phyloP scores from a whole-genome alignment of 2,113 vertebrate genomes.

The Puffinus mauretanicus region DNA sequence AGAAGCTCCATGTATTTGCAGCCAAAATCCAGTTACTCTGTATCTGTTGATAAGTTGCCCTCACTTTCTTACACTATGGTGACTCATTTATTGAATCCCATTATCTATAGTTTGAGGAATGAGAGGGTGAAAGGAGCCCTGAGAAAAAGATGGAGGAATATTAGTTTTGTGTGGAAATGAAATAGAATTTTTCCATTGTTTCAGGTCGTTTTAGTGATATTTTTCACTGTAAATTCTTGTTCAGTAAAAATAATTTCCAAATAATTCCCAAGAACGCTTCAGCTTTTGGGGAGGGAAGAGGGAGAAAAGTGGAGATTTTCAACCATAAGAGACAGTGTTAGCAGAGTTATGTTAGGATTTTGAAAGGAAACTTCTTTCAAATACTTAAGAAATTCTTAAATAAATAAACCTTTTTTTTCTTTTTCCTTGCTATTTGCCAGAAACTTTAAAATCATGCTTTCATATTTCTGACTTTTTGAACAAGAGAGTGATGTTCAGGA shows the following conservation, averaged over 20 bases:
- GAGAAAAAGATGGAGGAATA: background rate
- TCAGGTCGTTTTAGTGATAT: background rate
- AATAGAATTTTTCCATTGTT: background rate
- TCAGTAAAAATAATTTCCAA: background rate
- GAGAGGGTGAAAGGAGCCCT: conserved; percentile 58
- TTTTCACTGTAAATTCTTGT: background rate
- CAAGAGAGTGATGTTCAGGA: background rate
- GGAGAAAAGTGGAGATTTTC: background rate
- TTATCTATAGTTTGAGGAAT: conserved; percentile 67
- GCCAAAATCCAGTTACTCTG: conserved; percentile 41
- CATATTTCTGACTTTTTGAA: background rate
- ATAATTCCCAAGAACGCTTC: background rate
- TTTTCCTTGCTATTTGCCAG: background rate
- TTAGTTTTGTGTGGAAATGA: background rate
- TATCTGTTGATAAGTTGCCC: conserved; percentile 55
- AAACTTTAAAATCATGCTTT: background rate
- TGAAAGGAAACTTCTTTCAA: background rate
- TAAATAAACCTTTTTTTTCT: background rate
- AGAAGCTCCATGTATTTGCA: conserved; percentile 56
- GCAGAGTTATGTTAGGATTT: background rate
- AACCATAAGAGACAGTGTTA: background rate
- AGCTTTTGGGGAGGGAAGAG: background rate
- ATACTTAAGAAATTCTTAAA: background rate
- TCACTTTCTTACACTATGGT: conserved; percentile 62
- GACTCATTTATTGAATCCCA: conserved; percentile 63